A percentile compares a stretch with the other conserved stretches of the same genome.
Conservation (phyloP, 2,888 invertebrate genomes). For the Dynastes maya region DNA sequence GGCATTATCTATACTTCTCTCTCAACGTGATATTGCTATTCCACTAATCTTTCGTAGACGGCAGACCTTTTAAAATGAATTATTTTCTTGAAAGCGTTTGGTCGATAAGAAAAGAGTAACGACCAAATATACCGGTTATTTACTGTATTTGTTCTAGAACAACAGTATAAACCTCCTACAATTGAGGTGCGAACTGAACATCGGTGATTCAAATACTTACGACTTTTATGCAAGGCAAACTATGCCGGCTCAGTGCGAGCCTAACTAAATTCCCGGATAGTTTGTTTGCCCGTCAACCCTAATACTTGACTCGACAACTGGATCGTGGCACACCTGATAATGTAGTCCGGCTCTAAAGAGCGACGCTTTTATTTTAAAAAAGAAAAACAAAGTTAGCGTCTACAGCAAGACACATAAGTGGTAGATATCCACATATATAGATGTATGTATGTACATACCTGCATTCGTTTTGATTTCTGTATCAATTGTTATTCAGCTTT, state of each 20-base stretch:
- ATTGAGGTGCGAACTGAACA: slow-evolving; percentile 59
- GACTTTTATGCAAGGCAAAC: slow-evolving; percentile 57
- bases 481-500: slow-evolving; percentile 40
- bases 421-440: not conserved
- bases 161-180: slow-evolving; percentile 62
- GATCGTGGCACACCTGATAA: slow-evolving; percentile 59
- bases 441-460: not conserved
- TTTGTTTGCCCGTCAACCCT: slow-evolving; percentile 17
- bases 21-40: slow-evolving; percentile 31
- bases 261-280: slow-evolving; percentile 35
- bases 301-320: slow-evolving; percentile 56
- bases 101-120: slow-evolving; percentile 48
- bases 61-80: slow-evolving; percentile 41
- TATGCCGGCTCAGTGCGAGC: slow-evolving; percentile 33
- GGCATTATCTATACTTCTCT: not conserved
- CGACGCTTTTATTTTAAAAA: slow-evolving; percentile 59
- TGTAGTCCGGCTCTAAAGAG: slow-evolving; percentile 60
- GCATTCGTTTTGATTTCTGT: slow-evolving; percentile 11
- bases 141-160: slow-evolving; percentile 58
- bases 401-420: not conserved
- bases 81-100: slow-evolving; percentile 43
- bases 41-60: slow-evolving; percentile 37
- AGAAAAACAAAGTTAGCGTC: slow-evolving; percentile 50
- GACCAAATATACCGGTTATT: slow-evolving; percentile 53
- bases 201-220: slow-evolving; percentile 59